Conservation (phyloP, 2,113 vertebrate species). For the Crypturellus undulatus region DNA sequence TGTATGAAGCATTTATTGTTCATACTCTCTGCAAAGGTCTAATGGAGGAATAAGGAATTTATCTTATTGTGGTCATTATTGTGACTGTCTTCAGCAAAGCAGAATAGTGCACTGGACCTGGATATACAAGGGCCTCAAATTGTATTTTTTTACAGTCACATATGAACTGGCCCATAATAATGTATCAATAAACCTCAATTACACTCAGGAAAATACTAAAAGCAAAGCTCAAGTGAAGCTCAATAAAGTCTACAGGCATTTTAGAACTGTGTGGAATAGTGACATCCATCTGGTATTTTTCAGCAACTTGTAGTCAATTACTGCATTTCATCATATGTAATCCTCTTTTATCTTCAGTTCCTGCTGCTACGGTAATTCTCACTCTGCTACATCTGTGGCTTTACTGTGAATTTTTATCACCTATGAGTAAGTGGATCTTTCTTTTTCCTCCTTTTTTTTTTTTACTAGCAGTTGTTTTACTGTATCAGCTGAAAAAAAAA, state of each 20-base stretch:
- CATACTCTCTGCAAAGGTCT: conserved; percentile 45
- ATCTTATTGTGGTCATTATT: conserved; percentile 73
- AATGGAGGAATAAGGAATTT: conserved; percentile 66
- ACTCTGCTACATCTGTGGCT: conserved; percentile 76
- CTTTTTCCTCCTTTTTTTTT: conserved; percentile 22
- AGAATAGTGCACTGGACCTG: conserved; percentile 45
- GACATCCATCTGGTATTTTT: conserved; percentile 84
- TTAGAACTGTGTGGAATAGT: conserved; percentile 70
- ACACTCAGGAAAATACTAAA: conserved; percentile 79
- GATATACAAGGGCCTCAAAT: conserved; percentile 48
- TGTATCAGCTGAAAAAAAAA: conserved; percentile 24
- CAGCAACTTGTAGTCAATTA: conserved; percentile 81
- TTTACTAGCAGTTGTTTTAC: conserved; percentile 6
- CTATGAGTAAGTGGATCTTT: conserved; percentile 47
- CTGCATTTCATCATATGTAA: conserved; percentile 77
- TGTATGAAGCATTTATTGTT: conserved; percentile 61
- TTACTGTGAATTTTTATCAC: conserved; percentile 81
- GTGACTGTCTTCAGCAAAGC: conserved; percentile 53
- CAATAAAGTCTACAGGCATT: conserved; percentile 73
- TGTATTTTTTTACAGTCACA: conserved; percentile 74
- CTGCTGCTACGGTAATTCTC: conserved; percentile 81
- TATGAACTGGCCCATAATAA: conserved; percentile 77
- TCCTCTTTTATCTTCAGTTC: conserved; percentile 82
- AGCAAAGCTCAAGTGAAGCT: conserved; percentile 76
- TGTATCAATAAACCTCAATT: conserved; percentile 81